phyloP scores from a whole-genome alignment of 2,113 vertebrate genomes.

The Protobothrops flavoviridis region DNA sequence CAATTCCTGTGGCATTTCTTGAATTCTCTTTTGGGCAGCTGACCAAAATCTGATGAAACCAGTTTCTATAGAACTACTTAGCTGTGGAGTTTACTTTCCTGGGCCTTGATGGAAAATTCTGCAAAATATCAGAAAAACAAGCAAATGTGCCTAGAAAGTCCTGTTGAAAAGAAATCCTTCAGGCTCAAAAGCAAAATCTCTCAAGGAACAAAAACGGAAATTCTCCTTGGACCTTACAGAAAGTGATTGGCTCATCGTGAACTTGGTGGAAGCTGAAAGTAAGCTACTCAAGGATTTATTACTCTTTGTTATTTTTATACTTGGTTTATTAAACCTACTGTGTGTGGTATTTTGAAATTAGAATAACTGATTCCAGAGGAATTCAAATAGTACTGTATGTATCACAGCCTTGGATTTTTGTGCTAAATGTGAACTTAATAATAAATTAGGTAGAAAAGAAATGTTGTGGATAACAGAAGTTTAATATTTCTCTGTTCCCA shows the following conservation, averaged over 20 bases:
- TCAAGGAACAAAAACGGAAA: constrained; percentile 16
- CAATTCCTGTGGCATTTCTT: background rate
- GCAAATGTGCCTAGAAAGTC: background rate
- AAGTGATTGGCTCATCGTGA: constrained; percentile 35
- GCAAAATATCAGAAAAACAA: background rate
- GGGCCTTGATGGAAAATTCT: background rate
- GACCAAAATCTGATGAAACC: background rate
- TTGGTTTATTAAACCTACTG: constrained; percentile 54
- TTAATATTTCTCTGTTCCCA: constrained; percentile 48
- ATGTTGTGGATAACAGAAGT: constrained; percentile 32
- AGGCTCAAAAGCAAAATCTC: constrained; percentile 6
- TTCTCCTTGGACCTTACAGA: constrained; percentile 9
- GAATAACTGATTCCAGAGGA: constrained; percentile 4
- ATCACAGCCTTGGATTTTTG: constrained; percentile 13
- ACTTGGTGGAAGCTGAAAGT: constrained; percentile 28
- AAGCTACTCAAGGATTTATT: constrained; percentile 25
- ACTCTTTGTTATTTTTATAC: constrained; percentile 53
- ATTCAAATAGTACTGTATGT: constrained; percentile 18
- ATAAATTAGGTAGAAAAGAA: constrained; percentile 9
- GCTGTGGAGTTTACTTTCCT: background rate
- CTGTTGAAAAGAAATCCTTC: background rate
- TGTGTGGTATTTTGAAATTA: constrained; percentile 29
- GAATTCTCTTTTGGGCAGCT: background rate
- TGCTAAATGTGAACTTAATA: constrained; percentile 7
- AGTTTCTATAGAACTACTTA: background rate